Base-by-base conservation (phyloP, 2,888 invertebrate genomes). In the Spodoptera littoralis region DNA sequence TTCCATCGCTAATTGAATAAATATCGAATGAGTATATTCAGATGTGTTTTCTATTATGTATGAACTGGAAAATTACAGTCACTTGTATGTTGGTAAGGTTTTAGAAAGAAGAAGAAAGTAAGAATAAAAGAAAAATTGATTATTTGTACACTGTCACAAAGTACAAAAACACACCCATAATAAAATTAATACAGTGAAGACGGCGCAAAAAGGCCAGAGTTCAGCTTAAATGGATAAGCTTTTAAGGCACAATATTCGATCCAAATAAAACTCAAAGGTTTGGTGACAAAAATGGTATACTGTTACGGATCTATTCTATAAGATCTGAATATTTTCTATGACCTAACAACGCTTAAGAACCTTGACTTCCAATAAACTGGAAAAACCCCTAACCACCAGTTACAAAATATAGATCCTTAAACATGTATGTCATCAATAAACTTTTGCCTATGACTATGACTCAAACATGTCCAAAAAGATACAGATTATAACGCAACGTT, bases 381-480 rank as follows among this genome's bases (percentile, higher is more conserved):
- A 2, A 48, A 65, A 69, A 11, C 51, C 65, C 58, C 13, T 46
- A 22, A 4, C 18, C 18, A 9, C 43, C 8, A 52, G 9, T 52
- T 43, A 24, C 27, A n/a, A 36, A 51, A 36, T 9, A 27, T 27
- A 36, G 36, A 36, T 36, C 2, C 36, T 36, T 36, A 36, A 6
- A 12, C 18, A 53, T n/a, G 24, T 44, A 44, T 44, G 67, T 57
- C 66, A 66, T 66, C 24, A 9, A 50, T 57, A 42, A 51, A 13
- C 57, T 47, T 45, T 46, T 50, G 22, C 24, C 48, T 51, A 24
- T 30, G 9, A 22, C 12, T 41, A 42, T 72, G 72, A 72, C 60
- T 73, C 73, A 73, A 62, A 55, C 73, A 64, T 54, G n/a, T 42
- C 60, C 70, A 51, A 68, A 63, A 68, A 63, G 47, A 43, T 24